Percentiles rank a stretch among this genome's conserved stretches.
phyloP scores from a whole-genome alignment of 1,140 invertebrate species.

The Luehdorfia chinensis region DNA sequence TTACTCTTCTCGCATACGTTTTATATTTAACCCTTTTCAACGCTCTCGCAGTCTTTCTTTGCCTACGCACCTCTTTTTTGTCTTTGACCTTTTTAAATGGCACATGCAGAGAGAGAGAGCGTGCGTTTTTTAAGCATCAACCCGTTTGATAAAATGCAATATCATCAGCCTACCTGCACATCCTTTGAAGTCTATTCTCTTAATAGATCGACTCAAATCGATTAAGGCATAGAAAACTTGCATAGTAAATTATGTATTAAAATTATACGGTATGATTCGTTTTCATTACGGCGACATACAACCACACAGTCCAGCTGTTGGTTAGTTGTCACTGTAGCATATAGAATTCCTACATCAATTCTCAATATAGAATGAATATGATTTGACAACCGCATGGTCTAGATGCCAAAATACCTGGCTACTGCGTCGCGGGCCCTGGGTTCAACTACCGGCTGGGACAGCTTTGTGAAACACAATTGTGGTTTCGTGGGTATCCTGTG shows the following conservation, averaged over 20 bases:
- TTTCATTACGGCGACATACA: too few relatives aligned
- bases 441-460: too few relatives aligned
- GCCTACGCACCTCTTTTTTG: constrained; percentile 64
- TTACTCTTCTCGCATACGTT: constrained; percentile 59
- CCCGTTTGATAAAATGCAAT: constrained; percentile 68
- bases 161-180: constrained; percentile 71
- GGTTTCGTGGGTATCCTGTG: too few relatives aligned
- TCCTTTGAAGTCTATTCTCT: constrained; percentile 51
- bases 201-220: constrained; percentile 66
- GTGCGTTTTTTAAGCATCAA: constrained; percentile 54
- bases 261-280: neutral
- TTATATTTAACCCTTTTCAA: constrained; percentile 67
- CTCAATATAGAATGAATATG: too few relatives aligned
- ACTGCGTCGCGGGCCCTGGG: too few relatives aligned
- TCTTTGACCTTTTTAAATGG: constrained; percentile 69
- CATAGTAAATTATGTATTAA: neutral
- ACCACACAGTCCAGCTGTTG: too few relatives aligned
- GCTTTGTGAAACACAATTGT: too few relatives aligned
- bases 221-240: constrained; percentile 42
- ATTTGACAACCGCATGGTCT: too few relatives aligned
- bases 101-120: constrained; percentile 71
- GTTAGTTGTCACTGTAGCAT: too few relatives aligned
- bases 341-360: too few relatives aligned
- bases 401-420: too few relatives aligned
- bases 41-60: constrained; percentile 64